A percentile compares a stretch with the other conserved stretches of the same genome.
Evolutionary conservation across 2,797 vertebrate species (phyloP).

Genomic region (Pantherophis alleghaniensis): DNA sequence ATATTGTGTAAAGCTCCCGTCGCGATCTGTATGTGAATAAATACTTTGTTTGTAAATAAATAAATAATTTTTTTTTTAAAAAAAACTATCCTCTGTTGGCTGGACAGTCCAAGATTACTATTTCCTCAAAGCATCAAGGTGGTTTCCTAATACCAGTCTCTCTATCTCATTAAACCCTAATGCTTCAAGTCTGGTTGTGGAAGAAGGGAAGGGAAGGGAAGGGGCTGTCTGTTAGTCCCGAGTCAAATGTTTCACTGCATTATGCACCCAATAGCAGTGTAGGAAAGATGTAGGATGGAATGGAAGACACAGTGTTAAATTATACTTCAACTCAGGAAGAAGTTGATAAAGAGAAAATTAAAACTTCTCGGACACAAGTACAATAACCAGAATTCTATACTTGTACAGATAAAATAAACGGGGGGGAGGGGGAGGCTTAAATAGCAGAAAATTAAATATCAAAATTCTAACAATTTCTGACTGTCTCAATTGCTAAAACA

Average conservation of each 20-base stretch:
- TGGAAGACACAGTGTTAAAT: background rate
- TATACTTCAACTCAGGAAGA: background rate
- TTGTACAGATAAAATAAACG: background rate
- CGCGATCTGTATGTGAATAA: too few species aligned
- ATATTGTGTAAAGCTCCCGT: too few species aligned
- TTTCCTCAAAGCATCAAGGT: background rate
- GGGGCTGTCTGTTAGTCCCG: background rate
- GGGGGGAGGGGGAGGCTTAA: background rate
- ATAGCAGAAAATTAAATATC: background rate
- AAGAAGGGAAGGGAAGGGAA: background rate
- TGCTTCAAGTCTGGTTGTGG: background rate
- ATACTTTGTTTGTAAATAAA: too few species aligned
- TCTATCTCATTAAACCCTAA: background rate
- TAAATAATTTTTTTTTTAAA: too few species aligned
- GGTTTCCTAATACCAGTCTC: background rate
- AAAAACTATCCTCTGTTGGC: background rate
- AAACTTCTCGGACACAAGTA: background rate
- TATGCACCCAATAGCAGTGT: too few species aligned
- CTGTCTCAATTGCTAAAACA: background rate
- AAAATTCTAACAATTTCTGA: background rate
- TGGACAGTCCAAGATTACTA: background rate
- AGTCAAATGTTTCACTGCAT: background rate
- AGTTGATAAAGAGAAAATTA: background rate
- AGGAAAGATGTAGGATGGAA: background rate
- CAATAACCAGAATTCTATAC: background rate